A percentile compares a stretch with the other conserved stretches of the same genome.
Evolutionary conservation across 1,140 invertebrate species (phyloP).

Genomic region (Brachionus asplanchnoidis): DNA sequence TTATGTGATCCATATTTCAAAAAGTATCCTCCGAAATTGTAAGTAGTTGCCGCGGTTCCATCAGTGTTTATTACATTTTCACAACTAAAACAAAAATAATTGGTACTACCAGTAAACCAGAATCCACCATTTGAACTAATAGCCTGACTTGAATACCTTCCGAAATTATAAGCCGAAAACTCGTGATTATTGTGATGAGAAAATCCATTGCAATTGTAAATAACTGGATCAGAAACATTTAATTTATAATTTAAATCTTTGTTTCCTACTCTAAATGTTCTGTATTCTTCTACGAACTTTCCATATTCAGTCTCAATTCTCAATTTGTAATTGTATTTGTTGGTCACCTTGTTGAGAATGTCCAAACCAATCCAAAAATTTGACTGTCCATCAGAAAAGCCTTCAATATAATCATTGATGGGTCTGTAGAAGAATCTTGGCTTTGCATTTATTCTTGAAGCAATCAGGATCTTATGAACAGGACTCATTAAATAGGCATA

Average conservation of each 20-base stretch:
- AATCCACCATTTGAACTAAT: not conserved
- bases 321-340: not conserved
- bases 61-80: no score
- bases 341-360: constrained; percentile 5
- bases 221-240: not conserved
- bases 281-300: not conserved
- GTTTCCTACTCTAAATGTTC: not conserved
- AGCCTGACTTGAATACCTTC: not conserved
- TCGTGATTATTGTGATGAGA: not conserved
- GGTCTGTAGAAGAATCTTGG: constrained; percentile 5
- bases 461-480: not conserved
- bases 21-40: no score
- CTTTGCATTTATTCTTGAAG: not conserved
- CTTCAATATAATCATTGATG: not conserved
- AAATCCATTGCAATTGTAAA: not conserved
- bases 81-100: not conserved
- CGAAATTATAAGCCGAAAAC: not conserved
- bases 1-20: no score
- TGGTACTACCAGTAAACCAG: not conserved
- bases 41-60: no score
- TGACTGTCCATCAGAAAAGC: constrained; percentile 21
- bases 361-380: constrained; percentile 41
- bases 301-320: constrained; percentile 2
- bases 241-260: not conserved
- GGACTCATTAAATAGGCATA: constrained; percentile 4